These are phyloP conservation scores for Exephanes ischioxanthus DNA, from an alignment of 2,888 invertebrate genomes.

Conservation along the genomic window DNA sequence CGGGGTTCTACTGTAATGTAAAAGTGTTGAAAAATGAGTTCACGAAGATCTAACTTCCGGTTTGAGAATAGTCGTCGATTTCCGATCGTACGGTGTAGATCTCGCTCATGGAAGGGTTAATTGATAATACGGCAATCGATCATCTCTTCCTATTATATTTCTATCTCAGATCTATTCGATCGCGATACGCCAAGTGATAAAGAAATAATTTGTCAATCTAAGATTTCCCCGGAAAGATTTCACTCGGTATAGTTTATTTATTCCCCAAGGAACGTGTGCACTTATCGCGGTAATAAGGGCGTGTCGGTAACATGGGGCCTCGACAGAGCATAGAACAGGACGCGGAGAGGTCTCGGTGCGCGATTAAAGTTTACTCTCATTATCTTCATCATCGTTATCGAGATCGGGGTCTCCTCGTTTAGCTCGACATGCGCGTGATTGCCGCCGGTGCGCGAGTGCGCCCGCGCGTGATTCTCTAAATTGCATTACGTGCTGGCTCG, in stretches of 20 bases:
- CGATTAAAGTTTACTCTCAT: conserved; percentile 68
- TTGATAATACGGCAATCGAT: conserved; percentile 24
- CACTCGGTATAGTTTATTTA: conserved; percentile 22
- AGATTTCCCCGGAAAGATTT: conserved; percentile 19
- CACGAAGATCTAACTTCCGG: not conserved
- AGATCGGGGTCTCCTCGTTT: conserved; percentile 64
- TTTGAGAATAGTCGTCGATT: not conserved
- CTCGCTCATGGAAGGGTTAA: not conserved
- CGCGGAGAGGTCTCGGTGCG: conserved; percentile 25
- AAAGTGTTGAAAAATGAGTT: not conserved
- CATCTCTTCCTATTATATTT: not conserved
- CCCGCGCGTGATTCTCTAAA: conserved; percentile 64
- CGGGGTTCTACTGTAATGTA: not conserved
- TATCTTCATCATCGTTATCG: conserved; percentile 73
- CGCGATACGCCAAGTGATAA: conserved; percentile 49
- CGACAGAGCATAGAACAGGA: conserved; percentile 49
- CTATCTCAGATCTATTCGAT: conserved; percentile 20
- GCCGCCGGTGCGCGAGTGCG: conserved; percentile 42
- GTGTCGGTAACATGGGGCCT: conserved; percentile 66
- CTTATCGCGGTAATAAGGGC: conserved; percentile 71
- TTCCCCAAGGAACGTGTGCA: conserved; percentile 18
- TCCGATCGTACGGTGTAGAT: not conserved
- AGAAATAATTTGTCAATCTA: conserved; percentile 58
- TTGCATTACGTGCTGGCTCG: conserved; percentile 62
- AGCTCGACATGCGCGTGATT: conserved; percentile 50